Conservation (phyloP, 2,888 invertebrate genomes). For the Ellobium chinense region DNA sequence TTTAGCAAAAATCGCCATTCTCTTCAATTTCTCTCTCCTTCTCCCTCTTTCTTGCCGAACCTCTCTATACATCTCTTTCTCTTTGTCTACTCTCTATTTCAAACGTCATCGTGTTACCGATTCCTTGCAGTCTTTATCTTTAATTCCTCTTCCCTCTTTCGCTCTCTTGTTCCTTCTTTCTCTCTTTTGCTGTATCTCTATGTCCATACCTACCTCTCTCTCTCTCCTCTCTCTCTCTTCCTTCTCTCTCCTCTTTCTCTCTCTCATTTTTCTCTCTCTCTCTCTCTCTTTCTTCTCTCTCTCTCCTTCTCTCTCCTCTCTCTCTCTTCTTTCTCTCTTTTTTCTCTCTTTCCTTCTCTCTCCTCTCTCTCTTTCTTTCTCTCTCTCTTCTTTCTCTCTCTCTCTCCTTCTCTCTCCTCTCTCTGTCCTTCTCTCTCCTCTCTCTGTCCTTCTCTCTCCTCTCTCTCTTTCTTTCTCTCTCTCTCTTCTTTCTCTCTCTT, state of each 20-base stretch:
- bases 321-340: background rate
- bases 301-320: background rate
- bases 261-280: background rate
- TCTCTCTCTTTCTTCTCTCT: background rate
- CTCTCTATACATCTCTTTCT: background rate
- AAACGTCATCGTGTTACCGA: background rate
- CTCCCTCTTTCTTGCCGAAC: background rate
- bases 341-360: background rate
- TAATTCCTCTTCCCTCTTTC: background rate
- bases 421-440: constrained; percentile 22
- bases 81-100: background rate
- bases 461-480: constrained; percentile 14
- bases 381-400: background rate
- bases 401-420: constrained; percentile 4
- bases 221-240: background rate
- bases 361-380: background rate
- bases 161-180: background rate
- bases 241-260: background rate
- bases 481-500: background rate
- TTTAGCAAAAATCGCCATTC: too few species aligned
- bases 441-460: background rate
- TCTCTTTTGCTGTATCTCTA: background rate
- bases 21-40: too few species aligned
- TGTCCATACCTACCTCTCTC: background rate
- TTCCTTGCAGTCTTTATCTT: background rate